These are phyloP conservation scores for Papilio demoleus DNA, from an alignment of 2,888 invertebrate species.

Conservation along the genomic window DNA sequence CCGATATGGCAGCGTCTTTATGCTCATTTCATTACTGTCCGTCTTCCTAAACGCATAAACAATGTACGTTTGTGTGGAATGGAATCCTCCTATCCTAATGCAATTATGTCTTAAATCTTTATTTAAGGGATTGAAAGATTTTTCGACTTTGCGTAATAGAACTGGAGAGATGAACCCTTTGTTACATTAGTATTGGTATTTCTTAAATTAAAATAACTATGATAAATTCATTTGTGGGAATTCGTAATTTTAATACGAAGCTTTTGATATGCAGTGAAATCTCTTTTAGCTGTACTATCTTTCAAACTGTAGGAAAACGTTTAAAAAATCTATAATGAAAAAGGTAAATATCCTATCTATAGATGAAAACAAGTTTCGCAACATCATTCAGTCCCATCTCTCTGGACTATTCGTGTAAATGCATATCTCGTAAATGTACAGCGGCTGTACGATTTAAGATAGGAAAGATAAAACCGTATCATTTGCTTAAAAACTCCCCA, in stretches of 20 bases:
- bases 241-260: no score
- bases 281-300: no score
- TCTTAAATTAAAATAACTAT: no score
- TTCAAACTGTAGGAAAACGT: no score
- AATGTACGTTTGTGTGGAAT: conserved; percentile 27
- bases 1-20: conserved; percentile 78
- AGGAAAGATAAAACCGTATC: conserved; percentile 77
- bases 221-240: no score
- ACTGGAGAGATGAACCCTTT: neutral
- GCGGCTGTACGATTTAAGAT: conserved; percentile 60
- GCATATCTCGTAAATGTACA: conserved; percentile 49
- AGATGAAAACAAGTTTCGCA: conserved; percentile 3
- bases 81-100: conserved; percentile 4
- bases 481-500: conserved; percentile 82
- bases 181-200: no score
- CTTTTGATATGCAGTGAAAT: no score
- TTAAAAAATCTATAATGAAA: no score
- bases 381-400: conserved; percentile 42
- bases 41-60: conserved; percentile 43
- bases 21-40: conserved; percentile 58
- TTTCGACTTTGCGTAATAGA: neutral
- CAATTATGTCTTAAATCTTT: conserved; percentile 6
- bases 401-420: conserved; percentile 40
- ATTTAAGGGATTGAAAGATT: conserved; percentile 1
- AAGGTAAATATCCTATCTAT: no score